Percentiles rank a stretch among this genome's conserved stretches.
These are phyloP conservation scores for Drosophila hawaiiensis DNA, from an alignment of 2,888 invertebrate species.

Conservation along the genomic window DNA sequence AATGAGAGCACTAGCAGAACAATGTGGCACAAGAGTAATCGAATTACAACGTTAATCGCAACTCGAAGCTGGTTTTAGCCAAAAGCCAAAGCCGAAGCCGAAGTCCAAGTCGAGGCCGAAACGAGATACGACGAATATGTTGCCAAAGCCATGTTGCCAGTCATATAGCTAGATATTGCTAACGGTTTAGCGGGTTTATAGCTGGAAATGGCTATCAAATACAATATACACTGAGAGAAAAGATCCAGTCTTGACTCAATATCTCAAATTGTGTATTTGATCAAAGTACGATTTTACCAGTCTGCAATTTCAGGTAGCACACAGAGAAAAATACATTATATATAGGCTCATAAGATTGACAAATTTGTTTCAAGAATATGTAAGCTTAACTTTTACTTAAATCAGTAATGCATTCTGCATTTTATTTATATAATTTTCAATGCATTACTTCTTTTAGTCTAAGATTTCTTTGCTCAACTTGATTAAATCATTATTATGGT, in stretches of 20 bases:
- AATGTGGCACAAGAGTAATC: constrained; percentile 77
- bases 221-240: background rate
- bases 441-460: background rate
- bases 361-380: background rate
- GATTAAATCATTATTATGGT: background rate
- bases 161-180: constrained; percentile 23
- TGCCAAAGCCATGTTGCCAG: constrained; percentile 64
- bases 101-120: constrained; percentile 25
- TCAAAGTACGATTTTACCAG: background rate
- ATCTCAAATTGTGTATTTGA: background rate
- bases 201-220: constrained; percentile 26
- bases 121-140: constrained; percentile 32
- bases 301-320: background rate
- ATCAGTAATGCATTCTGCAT: background rate
- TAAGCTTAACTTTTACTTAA: background rate
- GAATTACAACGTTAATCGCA: constrained; percentile 78
- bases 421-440: background rate
- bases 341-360: background rate
- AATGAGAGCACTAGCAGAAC: constrained; percentile 72
- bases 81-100: constrained; percentile 55
- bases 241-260: background rate
- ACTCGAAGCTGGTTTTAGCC: constrained; percentile 74
- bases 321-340: too few species aligned
- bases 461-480: background rate
- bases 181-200: constrained; percentile 38